Evolutionary conservation across 2,888 invertebrate genomes (phyloP).

Genomic region (Tenthredo livida): DNA sequence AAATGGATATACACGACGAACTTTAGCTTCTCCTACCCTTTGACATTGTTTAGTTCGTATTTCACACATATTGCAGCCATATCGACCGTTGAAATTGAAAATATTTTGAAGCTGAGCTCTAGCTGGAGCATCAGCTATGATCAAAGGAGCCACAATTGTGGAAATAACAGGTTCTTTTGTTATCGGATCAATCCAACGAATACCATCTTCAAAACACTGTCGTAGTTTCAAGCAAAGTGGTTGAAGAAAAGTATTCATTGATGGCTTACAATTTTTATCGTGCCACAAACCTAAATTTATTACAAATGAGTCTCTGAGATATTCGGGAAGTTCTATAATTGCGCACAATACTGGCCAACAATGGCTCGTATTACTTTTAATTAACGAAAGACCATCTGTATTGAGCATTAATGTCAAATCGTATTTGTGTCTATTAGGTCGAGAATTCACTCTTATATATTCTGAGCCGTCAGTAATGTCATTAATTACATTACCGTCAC

Average conservation of each 20-base stretch:
- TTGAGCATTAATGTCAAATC: conserved; percentile 57
- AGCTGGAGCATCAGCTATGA: conserved; percentile 57
- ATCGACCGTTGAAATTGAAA: conserved; percentile 56
- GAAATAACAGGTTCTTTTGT: conserved; percentile 45
- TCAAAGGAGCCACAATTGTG: conserved; percentile 54
- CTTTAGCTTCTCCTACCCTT: conserved; percentile 24
- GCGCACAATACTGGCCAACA: conserved; percentile 56
- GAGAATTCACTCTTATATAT: conserved; percentile 54
- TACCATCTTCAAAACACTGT: conserved; percentile 55
- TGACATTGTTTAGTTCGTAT: conserved; percentile 52
- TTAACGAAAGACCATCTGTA: conserved; percentile 56
- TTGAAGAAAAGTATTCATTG: conserved; percentile 56
- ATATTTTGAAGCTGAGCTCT: conserved; percentile 58
- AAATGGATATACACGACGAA: conserved; percentile 54
- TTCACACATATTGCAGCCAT: conserved; percentile 30
- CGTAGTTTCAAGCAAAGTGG: conserved; percentile 55
- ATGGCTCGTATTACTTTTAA: conserved; percentile 57
- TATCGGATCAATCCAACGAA: conserved; percentile 53
- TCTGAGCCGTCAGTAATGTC: neutral
- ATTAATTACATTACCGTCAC: too few relatives aligned
- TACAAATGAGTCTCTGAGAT: too few relatives aligned
- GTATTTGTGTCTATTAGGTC: conserved; percentile 44
- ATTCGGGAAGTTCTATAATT: too few relatives aligned
- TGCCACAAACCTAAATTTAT: too few relatives aligned
- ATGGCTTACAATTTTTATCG: too few relatives aligned